phyloP scores from a whole-genome alignment of 2,113 vertebrate species.

The Paracanthobrama guichenoti region DNA sequence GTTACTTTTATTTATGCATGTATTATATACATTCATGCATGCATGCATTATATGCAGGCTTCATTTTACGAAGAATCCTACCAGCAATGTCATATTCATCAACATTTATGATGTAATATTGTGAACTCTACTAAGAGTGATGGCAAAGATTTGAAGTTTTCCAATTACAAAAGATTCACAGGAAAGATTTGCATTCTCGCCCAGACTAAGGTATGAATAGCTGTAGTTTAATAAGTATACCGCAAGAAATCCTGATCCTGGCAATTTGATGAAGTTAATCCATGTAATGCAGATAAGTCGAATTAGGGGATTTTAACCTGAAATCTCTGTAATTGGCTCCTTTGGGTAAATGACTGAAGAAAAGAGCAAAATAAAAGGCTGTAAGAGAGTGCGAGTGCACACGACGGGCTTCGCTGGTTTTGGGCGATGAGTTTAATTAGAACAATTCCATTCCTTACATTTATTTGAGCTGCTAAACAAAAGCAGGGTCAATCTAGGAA shows the following conservation, averaged over 20 bases:
- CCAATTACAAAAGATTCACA: conserved; percentile 6
- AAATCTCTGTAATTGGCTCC: conserved; percentile 73
- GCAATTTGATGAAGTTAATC: conserved; percentile 58
- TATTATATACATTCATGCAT: not conserved
- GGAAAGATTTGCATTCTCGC: conserved; percentile 16
- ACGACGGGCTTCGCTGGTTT: not conserved
- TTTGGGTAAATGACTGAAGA: conserved; percentile 65
- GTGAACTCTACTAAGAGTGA: not conserved
- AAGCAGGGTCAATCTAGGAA: not conserved
- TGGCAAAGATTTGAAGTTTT: not conserved
- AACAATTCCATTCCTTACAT: not conserved
- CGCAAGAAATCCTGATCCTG: conserved; percentile 58
- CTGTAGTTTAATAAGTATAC: conserved; percentile 51
- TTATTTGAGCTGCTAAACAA: conserved; percentile 16
- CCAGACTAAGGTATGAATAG: conserved; percentile 27
- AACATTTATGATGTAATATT: not conserved
- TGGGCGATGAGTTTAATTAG: conserved; percentile 32
- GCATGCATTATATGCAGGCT: not conserved
- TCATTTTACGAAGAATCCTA: not conserved
- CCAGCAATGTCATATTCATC: not conserved
- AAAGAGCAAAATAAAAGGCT: conserved; percentile 49
- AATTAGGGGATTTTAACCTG: conserved; percentile 64
- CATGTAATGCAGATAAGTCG: conserved; percentile 60
- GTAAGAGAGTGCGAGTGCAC: not conserved
- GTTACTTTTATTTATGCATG: not conserved